Evolutionary conservation across 2,888 invertebrate genomes (phyloP), one percentile per base, ranked within the genome.

Genomic region (Pyrgus malvae): DNA sequence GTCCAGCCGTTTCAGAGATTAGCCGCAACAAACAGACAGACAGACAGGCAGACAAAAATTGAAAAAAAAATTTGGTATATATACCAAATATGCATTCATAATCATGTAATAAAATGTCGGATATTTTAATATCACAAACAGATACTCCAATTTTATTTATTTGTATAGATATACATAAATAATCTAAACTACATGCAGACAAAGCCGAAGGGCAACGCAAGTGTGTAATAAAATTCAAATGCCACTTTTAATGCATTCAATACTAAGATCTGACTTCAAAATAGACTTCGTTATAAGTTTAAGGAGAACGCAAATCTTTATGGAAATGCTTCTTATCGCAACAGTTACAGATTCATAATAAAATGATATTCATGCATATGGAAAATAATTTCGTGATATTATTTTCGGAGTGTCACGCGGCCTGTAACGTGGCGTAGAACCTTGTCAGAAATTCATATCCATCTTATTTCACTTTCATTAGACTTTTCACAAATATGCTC

Each of bases 271-370:
- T 57, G 48, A 64, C 50, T 61, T 63, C 60, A 66, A 65, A 69
- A 67, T 63, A 67, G 69, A 65, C 66, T 63, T 68, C 68, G 67
- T 68, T 65, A 67, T 66, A 65, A 67, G 64, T 64, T 68, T 60
- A 67, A 59, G 49, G 61, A 62, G 61, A 68, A 72, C 63, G 68
- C 69, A 72, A 74, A 71, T 70, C 64, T 69, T 71, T 80, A 83
- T 81, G 77, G 48, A 73, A 78, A 80, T 79, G 3, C 42, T 53
- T 60, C 49, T 70, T 73, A 76, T 72, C 70, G 62, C 65, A 61
- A 53, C 65, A 71, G 69, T 72, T 78, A 76, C 73, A 72, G 78
- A 84, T 83, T 82, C 83, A 84, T 83, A 81, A 80, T 80, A 74
- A 80, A 80, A 81, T 78, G 66, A 78, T 76, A 66, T 66, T 70